Conservation (phyloP, 2,113 vertebrate genomes). For the Panthera tigris region DNA sequence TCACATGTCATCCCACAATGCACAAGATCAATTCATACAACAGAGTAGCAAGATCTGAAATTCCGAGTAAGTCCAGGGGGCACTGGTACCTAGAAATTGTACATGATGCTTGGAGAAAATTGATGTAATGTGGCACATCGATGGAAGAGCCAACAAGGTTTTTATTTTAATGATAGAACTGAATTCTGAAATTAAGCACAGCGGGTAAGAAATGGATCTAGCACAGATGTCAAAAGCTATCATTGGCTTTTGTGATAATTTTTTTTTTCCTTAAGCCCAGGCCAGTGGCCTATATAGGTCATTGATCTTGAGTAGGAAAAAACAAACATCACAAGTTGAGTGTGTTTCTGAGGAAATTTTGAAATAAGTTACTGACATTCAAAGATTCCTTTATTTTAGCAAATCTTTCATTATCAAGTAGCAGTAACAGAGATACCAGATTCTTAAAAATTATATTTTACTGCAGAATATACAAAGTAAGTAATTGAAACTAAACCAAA, state of each 20-base stretch:
- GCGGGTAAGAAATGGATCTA: conserved; percentile 66
- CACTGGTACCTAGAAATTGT: conserved; percentile 48
- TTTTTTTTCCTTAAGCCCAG: not conserved
- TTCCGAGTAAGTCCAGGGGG: not conserved
- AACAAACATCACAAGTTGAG: conserved; percentile 18
- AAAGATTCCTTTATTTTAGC: conserved; percentile 13
- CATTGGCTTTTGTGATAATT: conserved; percentile 56
- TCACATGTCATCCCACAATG: not conserved
- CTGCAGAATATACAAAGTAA: conserved; percentile 7
- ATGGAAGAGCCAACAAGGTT: conserved; percentile 45
- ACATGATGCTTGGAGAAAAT: conserved; percentile 60
- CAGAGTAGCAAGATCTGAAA: conserved; percentile 12
- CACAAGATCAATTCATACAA: conserved; percentile 33
- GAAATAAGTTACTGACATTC: conserved; percentile 37
- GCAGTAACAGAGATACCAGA: conserved; percentile 15
- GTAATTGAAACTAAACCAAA: not conserved
- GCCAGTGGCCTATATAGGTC: conserved; percentile 66
- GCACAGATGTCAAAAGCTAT: conserved; percentile 57
- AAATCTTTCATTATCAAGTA: conserved; percentile 34
- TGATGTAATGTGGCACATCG: conserved; percentile 50
- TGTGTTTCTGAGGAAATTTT: conserved; percentile 41
- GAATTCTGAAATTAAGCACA: conserved; percentile 74
- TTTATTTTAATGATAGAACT: conserved; percentile 69
- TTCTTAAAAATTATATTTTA: not conserved
- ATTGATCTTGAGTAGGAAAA: conserved; percentile 53